Evolutionary conservation across 2,113 vertebrate genomes (phyloP).

Genomic region (Rhinolophus sinicus): DNA sequence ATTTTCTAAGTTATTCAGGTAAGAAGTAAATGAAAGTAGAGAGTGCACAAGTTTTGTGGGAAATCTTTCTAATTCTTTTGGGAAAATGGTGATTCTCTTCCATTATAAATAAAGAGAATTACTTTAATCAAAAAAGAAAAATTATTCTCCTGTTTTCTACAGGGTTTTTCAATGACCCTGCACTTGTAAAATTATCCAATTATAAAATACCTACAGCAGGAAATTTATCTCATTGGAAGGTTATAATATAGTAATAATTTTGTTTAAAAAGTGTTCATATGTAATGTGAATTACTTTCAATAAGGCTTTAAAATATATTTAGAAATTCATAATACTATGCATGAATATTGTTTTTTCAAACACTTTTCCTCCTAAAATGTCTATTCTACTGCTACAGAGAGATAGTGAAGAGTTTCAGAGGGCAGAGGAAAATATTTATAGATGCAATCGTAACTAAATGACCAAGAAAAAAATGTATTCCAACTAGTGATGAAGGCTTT

Average conservation of each 20-base stretch:
- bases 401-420: background rate
- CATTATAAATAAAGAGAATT: conserved; percentile 37
- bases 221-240: conserved; percentile 38
- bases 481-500: background rate
- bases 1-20: background rate
- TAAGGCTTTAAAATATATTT: background rate
- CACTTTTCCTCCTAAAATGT: background rate
- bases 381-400: background rate
- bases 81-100: conserved; percentile 22
- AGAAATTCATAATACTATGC: background rate
- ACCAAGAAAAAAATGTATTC: background rate
- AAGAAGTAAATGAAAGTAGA: conserved; percentile 11
- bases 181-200: background rate
- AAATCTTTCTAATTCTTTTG: conserved; percentile 35
- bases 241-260: conserved; percentile 18
- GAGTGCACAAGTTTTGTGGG: background rate
- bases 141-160: background rate
- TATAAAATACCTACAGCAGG: background rate
- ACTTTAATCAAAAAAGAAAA: conserved; percentile 55
- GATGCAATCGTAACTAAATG: background rate
- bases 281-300: background rate
- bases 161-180: background rate
- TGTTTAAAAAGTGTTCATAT: background rate
- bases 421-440: background rate
- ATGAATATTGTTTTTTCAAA: background rate